Evolutionary conservation across 2,888 invertebrate genomes (phyloP).

Genomic region (Lymantria monacha): DNA sequence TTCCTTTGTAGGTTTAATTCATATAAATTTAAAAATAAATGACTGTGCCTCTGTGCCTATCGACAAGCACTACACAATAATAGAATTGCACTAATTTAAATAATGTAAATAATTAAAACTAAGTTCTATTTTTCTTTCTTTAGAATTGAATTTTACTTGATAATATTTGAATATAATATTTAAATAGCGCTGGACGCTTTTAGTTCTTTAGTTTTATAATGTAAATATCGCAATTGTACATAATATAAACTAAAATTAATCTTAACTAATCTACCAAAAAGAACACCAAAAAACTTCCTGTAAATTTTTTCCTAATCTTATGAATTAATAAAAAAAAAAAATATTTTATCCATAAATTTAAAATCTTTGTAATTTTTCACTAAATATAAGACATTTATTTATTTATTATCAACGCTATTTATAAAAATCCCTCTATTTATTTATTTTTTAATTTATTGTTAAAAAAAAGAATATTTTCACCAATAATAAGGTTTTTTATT

Average conservation of each 20-base stretch:
- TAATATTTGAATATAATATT: constrained; percentile 21
- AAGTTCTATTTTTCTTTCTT: constrained; percentile 20
- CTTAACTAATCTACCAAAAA: constrained; percentile 49
- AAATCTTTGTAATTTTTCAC: constrained; percentile 9
- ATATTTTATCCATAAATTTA: constrained; percentile 11
- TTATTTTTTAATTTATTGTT: constrained; percentile 29
- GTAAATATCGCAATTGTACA: constrained; percentile 54
- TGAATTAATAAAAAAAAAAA: constrained; percentile 46
- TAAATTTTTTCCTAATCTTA: constrained; percentile 69
- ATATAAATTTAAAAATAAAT: constrained; percentile 47
- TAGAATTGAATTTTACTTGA: constrained; percentile 17
- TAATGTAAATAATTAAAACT: constrained; percentile 31
- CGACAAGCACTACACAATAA: constrained; percentile 67
- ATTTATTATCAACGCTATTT: not conserved
- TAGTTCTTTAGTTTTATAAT: constrained; percentile 26
- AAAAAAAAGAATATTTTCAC: no score
- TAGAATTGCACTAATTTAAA: constrained; percentile 44
- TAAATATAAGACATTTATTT: constrained; percentile 21
- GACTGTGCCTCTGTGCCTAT: constrained; percentile 78
- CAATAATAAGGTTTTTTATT: not conserved
- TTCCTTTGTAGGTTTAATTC: constrained; percentile 41
- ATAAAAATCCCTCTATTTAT: constrained; percentile 10
- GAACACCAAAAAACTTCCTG: constrained; percentile 72
- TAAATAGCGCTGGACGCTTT: constrained; percentile 60
- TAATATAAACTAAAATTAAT: constrained; percentile 36